A percentile compares a stretch with the other conserved stretches of the same genome.
These are phyloP conservation scores for Ochropacha duplaris DNA, from an alignment of 2,888 invertebrate species.

Conservation along the genomic window DNA sequence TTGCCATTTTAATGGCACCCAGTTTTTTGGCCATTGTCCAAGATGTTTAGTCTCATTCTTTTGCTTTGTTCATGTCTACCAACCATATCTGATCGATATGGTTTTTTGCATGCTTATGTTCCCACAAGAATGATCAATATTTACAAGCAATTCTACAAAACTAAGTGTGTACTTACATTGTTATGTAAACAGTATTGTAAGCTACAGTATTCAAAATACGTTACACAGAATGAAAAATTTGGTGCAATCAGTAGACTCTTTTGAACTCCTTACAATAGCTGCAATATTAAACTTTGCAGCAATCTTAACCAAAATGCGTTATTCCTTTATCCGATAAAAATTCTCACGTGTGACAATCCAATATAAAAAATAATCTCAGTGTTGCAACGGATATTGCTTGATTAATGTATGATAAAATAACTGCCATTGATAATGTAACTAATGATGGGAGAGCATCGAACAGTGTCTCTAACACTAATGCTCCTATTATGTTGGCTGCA, in stretches of 20 bases:
- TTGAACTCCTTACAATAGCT: no score
- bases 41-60: constrained; percentile 10
- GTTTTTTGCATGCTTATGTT: constrained; percentile 1
- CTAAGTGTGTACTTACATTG: neutral
- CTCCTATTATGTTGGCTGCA: constrained; percentile 17
- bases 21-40: constrained; percentile 38
- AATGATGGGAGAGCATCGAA: constrained; percentile 22
- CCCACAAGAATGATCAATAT: constrained; percentile 2
- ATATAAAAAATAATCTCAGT: constrained; percentile 22
- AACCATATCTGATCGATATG: constrained; percentile 5
- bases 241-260: no score
- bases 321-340: constrained; percentile 19
- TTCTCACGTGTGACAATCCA: constrained; percentile 31
- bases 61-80: constrained; percentile 1
- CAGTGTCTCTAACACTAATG: constrained; percentile 19
- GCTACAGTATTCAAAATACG: neutral
- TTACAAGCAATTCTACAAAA: neutral
- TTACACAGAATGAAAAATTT: neutral
- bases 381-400: constrained; percentile 32
- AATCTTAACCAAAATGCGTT: neutral
- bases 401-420: constrained; percentile 44
- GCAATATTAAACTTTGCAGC: no score
- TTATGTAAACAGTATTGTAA: neutral
- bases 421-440: constrained; percentile 34
- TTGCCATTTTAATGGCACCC: constrained; percentile 43